phyloP scores from a whole-genome alignment of 2,113 vertebrate genomes.

The Ciconia maguari region DNA sequence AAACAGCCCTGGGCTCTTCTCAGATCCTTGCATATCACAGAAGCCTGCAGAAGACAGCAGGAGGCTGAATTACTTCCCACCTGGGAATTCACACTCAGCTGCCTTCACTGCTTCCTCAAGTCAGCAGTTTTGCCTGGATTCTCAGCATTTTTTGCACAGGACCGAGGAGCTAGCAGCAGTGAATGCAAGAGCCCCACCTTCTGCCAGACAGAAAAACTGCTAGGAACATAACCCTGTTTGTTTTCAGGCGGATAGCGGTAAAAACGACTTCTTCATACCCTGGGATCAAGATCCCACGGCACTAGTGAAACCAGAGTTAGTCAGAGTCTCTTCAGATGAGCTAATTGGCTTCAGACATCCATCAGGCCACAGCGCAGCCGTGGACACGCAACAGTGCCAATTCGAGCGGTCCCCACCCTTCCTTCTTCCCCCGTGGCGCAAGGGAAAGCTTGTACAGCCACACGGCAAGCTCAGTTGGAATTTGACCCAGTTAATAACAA shows the following conservation, averaged over 20 bases:
- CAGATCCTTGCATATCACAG: background rate
- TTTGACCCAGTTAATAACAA: accelerated
- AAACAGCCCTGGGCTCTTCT: background rate
- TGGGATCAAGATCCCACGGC: accelerated
- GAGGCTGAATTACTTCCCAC: background rate
- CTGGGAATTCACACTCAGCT: background rate
- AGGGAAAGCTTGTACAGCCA: background rate
- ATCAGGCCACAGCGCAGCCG: accelerated
- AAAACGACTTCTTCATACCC: accelerated
- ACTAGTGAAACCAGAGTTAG: background rate
- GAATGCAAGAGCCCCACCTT: background rate
- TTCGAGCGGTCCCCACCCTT: background rate
- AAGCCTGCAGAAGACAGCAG: background rate
- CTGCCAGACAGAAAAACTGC: background rate
- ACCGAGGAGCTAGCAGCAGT: background rate
- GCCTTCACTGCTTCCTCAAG: background rate
- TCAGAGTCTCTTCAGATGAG: background rate
- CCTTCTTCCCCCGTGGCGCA: background rate
- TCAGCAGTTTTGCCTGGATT: background rate
- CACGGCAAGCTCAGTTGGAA: accelerated
- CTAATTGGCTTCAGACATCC: background rate
- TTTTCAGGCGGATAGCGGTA: accelerated
- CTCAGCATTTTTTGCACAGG: background rate
- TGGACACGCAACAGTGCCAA: accelerated
- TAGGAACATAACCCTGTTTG: accelerated